Conservation (phyloP, 2,888 invertebrate species). For the Prenolepis imparis region DNA sequence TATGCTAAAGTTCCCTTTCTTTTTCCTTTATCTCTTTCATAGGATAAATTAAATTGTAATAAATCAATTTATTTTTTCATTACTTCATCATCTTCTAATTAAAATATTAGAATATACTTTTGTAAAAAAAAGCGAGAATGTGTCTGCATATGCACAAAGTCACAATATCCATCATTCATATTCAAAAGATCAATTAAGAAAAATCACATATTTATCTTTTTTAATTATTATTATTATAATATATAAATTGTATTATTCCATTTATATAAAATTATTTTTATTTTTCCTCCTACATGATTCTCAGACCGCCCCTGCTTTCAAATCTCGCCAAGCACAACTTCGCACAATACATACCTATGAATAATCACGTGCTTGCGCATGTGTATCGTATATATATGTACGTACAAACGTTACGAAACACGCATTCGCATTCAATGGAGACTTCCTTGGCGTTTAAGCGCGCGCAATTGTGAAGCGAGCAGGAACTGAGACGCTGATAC, state of each 20-base stretch:
- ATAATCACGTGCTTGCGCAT: conserved; percentile 64
- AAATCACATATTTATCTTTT: background rate
- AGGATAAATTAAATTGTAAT: background rate
- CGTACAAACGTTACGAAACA: conserved; percentile 70
- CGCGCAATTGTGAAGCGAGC: conserved; percentile 41
- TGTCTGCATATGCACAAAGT: background rate
- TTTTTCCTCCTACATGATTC: background rate
- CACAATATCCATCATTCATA: background rate
- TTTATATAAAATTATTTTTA: background rate
- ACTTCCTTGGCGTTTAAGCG: conserved; percentile 64
- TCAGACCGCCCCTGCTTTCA: background rate
- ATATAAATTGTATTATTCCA: background rate
- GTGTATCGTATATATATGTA: background rate
- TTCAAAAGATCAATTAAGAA: background rate
- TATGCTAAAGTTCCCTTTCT: background rate
- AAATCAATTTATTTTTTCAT: background rate
- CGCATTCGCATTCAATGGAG: conserved; percentile 69
- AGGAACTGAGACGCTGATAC: conserved; percentile 55
- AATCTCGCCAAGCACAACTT: background rate
- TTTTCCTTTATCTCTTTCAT: background rate
- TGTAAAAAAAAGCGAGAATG: background rate
- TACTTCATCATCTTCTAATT: conserved; percentile 1
- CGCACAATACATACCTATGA: conserved; percentile 66
- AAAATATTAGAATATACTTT: background rate
- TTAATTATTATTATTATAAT: background rate